These are phyloP conservation scores for Choristoneura rosaceana DNA, from an alignment of 2,888 invertebrate genomes.

Conservation along the genomic window DNA sequence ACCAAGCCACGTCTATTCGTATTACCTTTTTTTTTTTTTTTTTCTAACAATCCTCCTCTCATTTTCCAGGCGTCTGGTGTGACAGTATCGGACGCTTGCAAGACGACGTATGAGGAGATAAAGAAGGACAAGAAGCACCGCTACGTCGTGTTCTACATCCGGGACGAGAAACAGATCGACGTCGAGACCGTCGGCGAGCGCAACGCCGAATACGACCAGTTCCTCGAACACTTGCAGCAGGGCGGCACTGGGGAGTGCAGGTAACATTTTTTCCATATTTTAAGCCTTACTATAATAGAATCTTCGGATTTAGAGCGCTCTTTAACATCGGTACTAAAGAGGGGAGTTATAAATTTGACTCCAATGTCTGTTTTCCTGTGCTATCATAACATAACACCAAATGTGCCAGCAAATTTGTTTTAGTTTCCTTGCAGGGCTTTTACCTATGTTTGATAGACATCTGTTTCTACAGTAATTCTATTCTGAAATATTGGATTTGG, in stretches of 20 bases:
- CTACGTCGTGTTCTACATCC: constrained; percentile 98
- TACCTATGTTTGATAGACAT: too few species aligned
- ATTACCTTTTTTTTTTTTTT: not conserved
- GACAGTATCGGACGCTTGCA: constrained; percentile 97
- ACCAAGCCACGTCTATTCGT: too few species aligned
- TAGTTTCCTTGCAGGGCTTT: too few species aligned
- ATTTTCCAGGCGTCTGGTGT: constrained; percentile 95
- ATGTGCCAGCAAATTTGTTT: too few species aligned
- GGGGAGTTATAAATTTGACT: too few species aligned
- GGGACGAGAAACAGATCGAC: constrained; percentile 98
- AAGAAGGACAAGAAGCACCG: constrained; percentile 99
- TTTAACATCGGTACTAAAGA: too few species aligned
- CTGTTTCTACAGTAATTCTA: too few species aligned
- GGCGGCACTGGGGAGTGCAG: constrained; percentile 98
- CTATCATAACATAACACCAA: too few species aligned
- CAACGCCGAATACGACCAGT: constrained; percentile 96
- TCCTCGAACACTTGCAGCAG: constrained; percentile 96
- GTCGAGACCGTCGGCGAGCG: constrained; percentile 96
- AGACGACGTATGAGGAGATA: constrained; percentile 98
- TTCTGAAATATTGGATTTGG: too few species aligned
- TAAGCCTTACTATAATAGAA: too few species aligned
- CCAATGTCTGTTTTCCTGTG: too few species aligned
- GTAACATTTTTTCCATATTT: constrained; percentile 51
- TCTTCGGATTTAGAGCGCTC: too few species aligned
- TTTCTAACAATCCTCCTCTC: not conserved